Evolutionary conservation across 2,797 vertebrate genomes (phyloP).

Genomic region (Otolemur crassicaudatus): DNA sequence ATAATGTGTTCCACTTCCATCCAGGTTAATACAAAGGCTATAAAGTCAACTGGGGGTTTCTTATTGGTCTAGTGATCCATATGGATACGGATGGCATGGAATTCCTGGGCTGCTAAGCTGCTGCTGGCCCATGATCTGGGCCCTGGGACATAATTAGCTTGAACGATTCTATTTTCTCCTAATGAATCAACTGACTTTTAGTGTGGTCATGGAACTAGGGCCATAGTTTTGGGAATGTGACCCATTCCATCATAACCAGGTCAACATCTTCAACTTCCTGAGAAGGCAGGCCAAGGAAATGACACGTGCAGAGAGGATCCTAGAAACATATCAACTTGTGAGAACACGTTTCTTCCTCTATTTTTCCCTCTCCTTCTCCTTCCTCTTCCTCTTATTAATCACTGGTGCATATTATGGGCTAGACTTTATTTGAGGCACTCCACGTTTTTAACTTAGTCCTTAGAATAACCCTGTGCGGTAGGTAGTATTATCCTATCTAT

Average conservation of each 20-base stretch:
- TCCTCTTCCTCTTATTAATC: neutral
- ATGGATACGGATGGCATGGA: neutral
- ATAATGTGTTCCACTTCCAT: too few species aligned
- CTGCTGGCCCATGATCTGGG: neutral
- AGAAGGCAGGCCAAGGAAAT: neutral
- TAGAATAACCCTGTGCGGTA: neutral
- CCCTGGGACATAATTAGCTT: neutral
- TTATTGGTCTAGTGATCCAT: neutral
- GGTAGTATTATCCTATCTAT: neutral
- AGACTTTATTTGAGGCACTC: neutral
- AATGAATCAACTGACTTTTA: neutral
- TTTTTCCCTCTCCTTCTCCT: neutral
- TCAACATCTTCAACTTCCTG: neutral
- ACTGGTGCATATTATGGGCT: neutral
- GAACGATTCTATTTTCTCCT: slow-evolving; percentile 23
- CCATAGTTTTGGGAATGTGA: neutral
- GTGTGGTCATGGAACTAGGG: neutral
- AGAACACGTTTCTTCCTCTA: neutral
- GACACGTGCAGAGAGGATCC: neutral
- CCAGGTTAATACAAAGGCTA: too few species aligned
- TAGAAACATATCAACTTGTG: neutral
- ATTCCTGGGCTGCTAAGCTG: neutral
- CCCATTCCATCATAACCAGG: neutral
- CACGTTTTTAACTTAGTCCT: slow-evolving; percentile 15
- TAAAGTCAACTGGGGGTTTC: neutral